These are phyloP conservation scores for Erpornis zantholeuca DNA, from an alignment of 2,113 vertebrate genomes.

Conservation along the genomic window DNA sequence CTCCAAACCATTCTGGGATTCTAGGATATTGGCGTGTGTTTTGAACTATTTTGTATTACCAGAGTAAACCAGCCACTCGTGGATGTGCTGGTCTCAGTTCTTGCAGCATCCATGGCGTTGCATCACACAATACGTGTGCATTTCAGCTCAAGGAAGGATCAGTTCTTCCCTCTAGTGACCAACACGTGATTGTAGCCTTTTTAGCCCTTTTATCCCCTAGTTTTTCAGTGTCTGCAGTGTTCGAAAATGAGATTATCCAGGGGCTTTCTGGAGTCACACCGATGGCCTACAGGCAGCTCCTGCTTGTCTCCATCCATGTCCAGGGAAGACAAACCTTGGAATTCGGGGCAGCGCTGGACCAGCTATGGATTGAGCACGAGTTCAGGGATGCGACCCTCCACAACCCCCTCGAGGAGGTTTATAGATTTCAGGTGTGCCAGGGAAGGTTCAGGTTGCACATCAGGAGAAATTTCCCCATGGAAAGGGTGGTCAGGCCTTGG, in stretches of 20 bases:
- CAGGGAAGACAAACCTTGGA: neutral
- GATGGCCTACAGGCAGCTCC: constrained; percentile 75
- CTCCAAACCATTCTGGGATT: neutral
- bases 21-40: too few species aligned
- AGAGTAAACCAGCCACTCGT: neutral
- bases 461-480: neutral
- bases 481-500: neutral
- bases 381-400: neutral
- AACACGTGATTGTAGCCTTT: accelerated
- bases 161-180: neutral
- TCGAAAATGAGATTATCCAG: constrained; percentile 90
- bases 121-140: accelerated
- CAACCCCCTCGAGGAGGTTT: neutral
- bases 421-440: neutral
- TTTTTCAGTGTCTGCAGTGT: constrained; percentile 81
- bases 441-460: neutral
- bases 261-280: constrained; percentile 83
- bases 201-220: neutral
- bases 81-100: neutral
- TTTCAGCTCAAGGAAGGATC: neutral
- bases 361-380: accelerated
- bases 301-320: accelerated
- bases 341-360: accelerated
- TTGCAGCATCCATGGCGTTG: accelerated
- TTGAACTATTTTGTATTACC: neutral